Conservation (phyloP, 2,113 vertebrate species). For the Pantherophis guttatus region DNA sequence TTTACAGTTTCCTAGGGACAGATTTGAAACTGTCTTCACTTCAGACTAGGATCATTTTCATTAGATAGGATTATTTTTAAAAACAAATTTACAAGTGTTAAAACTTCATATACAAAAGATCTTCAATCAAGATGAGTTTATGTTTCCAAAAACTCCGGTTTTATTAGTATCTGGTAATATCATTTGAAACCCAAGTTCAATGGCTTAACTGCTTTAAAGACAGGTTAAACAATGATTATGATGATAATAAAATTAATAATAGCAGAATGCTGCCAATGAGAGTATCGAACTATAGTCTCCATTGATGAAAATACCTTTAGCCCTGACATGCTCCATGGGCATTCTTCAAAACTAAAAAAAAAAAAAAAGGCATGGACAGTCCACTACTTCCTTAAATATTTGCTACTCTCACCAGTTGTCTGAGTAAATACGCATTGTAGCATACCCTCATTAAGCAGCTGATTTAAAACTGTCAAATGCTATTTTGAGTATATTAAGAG, state of each 20-base stretch:
- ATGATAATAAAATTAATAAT: background rate
- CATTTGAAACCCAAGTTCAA: background rate
- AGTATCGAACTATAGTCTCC: too few species aligned
- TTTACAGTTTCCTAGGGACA: background rate
- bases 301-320: background rate
- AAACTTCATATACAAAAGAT: background rate
- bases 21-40: background rate
- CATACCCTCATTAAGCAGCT: background rate
- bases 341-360: background rate
- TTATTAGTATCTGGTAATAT: background rate
- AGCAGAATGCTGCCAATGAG: background rate
- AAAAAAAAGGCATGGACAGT: background rate
- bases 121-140: background rate
- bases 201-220: background rate
- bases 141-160: background rate
- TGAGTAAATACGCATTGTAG: background rate
- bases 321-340: background rate
- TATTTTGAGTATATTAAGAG: background rate
- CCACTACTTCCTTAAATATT: background rate
- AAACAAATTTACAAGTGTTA: background rate
- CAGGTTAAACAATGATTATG: background rate
- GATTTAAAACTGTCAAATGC: background rate
- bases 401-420: background rate
- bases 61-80: background rate
- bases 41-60: background rate